Conservation (phyloP, 2,113 vertebrate species). For the Petrocephalus microphthalmus region DNA sequence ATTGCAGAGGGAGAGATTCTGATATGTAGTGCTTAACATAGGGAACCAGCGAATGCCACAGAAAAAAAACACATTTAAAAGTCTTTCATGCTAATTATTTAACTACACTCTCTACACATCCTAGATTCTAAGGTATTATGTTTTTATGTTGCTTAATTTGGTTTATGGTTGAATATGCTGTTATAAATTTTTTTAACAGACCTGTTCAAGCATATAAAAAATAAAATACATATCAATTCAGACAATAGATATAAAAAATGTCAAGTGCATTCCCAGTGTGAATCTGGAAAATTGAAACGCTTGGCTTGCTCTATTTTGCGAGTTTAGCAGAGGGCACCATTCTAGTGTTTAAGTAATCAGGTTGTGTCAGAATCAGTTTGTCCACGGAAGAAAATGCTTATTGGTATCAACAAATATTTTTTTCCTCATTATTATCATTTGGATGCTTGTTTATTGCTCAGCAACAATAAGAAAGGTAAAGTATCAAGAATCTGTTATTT, state of each 20-base stretch:
- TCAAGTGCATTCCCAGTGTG: not conserved
- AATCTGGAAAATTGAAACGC: not conserved
- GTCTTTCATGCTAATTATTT: not conserved
- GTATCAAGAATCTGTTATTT: not conserved
- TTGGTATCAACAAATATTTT: conserved; percentile 21
- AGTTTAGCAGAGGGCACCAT: not conserved
- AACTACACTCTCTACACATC: not conserved
- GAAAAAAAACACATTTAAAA: not conserved
- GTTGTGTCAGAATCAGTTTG: not conserved
- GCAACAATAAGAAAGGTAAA: not conserved
- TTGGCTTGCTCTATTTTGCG: not conserved
- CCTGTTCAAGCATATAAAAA: not conserved
- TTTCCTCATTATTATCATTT: conserved; percentile 12
- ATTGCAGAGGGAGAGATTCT: not conserved
- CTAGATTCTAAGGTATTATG: not conserved
- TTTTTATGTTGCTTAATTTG: not conserved
- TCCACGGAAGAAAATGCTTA: conserved; percentile 10
- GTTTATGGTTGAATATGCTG: not conserved
- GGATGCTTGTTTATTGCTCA: not conserved
- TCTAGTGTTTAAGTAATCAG: not conserved
- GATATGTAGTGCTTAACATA: not conserved
- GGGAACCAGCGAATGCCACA: not conserved
- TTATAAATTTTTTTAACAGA: not conserved
- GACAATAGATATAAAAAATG: not conserved
- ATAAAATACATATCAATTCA: not conserved